phyloP scores from a whole-genome alignment of 2,888 invertebrate genomes.

The Boloria euphrosyne region DNA sequence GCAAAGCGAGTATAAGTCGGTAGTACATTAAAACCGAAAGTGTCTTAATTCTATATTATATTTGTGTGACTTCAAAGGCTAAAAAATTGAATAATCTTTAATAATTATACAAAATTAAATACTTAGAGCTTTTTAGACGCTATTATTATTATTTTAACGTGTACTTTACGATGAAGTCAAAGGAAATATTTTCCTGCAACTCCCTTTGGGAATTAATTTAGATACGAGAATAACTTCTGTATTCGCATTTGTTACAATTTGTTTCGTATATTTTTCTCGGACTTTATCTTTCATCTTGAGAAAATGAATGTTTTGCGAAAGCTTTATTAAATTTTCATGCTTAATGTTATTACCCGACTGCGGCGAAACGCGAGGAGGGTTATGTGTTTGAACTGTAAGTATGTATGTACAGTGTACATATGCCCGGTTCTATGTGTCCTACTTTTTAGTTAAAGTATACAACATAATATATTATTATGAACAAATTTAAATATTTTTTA shows the following conservation, averaged over 20 bases:
- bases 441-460: too few species aligned
- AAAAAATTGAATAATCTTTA: background rate
- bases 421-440: too few species aligned
- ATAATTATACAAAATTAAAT: conserved; percentile 1
- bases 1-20: too few species aligned
- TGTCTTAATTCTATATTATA: too few species aligned
- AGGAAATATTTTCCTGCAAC: conserved; percentile 17
- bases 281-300: conserved; percentile 22
- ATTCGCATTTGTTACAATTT: conserved; percentile 29
- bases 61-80: too few species aligned
- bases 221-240: conserved; percentile 20
- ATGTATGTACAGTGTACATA: too few species aligned
- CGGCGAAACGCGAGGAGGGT: too few species aligned
- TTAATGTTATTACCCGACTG: conserved; percentile 3
- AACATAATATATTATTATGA: too few species aligned
- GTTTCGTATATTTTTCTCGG: conserved; percentile 25
- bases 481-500: too few species aligned
- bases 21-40: too few species aligned
- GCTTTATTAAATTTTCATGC: conserved; percentile 19
- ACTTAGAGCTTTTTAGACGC: conserved; percentile 1
- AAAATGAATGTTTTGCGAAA: conserved; percentile 15
- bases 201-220: conserved; percentile 30
- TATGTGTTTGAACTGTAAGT: too few species aligned
- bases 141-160: conserved; percentile 12
- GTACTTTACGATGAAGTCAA: conserved; percentile 19